phyloP scores from a whole-genome alignment of 2,888 invertebrate species.

The Euzophera pinguis region DNA sequence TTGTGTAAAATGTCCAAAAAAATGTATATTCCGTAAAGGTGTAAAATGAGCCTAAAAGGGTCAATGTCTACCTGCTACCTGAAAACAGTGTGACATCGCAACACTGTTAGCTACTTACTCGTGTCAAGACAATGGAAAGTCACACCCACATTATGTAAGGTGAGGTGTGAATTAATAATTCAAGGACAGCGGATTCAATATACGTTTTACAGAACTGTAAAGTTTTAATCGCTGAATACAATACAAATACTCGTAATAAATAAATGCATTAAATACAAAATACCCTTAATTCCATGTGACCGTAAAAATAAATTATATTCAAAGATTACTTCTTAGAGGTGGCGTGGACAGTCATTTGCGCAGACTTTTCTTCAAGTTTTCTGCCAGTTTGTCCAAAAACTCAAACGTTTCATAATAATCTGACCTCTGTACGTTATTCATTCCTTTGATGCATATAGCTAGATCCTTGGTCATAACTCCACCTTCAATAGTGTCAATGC shows the following conservation, averaged over 20 bases:
- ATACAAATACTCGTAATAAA: slow-evolving; percentile 40
- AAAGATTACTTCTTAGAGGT: slow-evolving; percentile 48
- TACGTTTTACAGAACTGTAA: slow-evolving; percentile 16
- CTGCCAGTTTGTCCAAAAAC: slow-evolving; percentile 96
- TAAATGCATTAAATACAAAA: slow-evolving; percentile 54
- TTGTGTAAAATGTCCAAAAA: no score
- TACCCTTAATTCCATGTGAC: slow-evolving; percentile 50
- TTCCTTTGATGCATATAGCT: slow-evolving; percentile 98
- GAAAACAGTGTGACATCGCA: background rate
- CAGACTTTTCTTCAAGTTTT: slow-evolving; percentile 87
- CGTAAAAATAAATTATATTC: slow-evolving; percentile 31
- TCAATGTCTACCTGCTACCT: no score
- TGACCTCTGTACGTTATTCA: slow-evolving; percentile 85
- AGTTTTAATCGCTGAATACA: slow-evolving; percentile 37
- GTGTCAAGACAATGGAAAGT: slow-evolving; percentile 2
- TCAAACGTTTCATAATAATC: slow-evolving; percentile 99
- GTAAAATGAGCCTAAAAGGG: no score
- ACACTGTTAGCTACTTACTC: background rate
- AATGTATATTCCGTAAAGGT: no score
- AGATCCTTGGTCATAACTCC: slow-evolving; percentile 99
- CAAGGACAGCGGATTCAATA: background rate
- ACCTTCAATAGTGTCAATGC: slow-evolving; percentile 95
- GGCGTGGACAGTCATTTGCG: slow-evolving; percentile 66
- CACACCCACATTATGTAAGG: background rate
- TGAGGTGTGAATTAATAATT: slow-evolving; percentile 1